phyloP scores from a whole-genome alignment of 2,797 vertebrate genomes.

The Anolis apletophallus region DNA sequence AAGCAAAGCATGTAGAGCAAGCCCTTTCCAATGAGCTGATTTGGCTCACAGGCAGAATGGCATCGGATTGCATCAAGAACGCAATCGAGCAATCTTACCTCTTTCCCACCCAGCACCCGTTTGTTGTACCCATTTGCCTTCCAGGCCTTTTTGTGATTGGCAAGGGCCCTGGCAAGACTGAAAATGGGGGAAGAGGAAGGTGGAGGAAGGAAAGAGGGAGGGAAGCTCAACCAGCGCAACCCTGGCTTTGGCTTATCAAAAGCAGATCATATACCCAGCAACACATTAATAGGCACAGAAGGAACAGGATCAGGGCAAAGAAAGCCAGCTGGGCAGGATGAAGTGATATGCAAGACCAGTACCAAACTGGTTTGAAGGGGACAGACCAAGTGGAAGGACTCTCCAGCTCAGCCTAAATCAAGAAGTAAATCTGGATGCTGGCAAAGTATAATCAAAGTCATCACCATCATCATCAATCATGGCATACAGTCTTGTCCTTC shows the following conservation, averaged over 20 bases:
- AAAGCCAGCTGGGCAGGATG: slow-evolving; percentile 66
- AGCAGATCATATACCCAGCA: slow-evolving; percentile 64
- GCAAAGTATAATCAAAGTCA: not conserved
- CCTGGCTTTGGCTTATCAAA: slow-evolving; percentile 65
- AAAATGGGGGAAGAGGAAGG: slow-evolving; percentile 51
- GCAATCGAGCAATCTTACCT: slow-evolving; percentile 48
- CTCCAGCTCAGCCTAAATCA: too few relatives aligned
- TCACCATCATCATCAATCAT: not conserved
- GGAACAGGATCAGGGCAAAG: slow-evolving; percentile 69
- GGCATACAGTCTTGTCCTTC: not conserved
- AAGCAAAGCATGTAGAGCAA: not conserved
- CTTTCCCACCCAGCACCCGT: slow-evolving; percentile 57
- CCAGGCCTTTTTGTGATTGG: slow-evolving; percentile 69
- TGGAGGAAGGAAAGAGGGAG: slow-evolving; percentile 45
- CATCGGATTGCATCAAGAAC: slow-evolving; percentile 34
- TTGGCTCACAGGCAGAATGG: slow-evolving; percentile 55
- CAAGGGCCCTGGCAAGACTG: slow-evolving; percentile 66
- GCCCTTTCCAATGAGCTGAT: slow-evolving; percentile 46
- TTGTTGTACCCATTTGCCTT: slow-evolving; percentile 71
- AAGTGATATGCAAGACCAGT: slow-evolving; percentile 4
- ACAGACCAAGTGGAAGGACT: not conserved
- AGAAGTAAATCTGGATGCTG: not conserved
- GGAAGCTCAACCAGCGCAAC: slow-evolving; percentile 55
- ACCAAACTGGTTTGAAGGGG: slow-evolving; percentile 56
- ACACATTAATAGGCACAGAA: slow-evolving; percentile 63